Conservation (phyloP, 1,140 invertebrate species). For the Caenorhabditis latens region DNA sequence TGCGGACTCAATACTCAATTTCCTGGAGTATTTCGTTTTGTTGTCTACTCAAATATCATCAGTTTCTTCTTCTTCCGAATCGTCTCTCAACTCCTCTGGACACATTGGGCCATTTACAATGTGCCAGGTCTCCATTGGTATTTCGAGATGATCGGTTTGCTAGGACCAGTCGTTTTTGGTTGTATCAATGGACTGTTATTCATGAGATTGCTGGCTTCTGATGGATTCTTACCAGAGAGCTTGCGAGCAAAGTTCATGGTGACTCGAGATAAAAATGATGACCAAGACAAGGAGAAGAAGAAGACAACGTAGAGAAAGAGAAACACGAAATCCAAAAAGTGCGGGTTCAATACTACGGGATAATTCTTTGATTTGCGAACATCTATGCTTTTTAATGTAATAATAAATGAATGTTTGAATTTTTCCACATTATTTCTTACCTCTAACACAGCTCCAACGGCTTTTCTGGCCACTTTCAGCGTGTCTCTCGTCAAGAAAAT, state of each 20-base stretch:
- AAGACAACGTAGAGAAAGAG: background rate
- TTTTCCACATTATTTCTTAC: background rate
- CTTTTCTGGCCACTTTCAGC: constrained; percentile 29
- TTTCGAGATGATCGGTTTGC: constrained; percentile 60
- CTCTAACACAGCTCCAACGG: background rate
- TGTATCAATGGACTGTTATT: constrained; percentile 70
- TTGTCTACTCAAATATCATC: constrained; percentile 67
- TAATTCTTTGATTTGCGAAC: too few relatives aligned
- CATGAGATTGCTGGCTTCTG: constrained; percentile 68
- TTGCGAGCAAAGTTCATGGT: constrained; percentile 15
- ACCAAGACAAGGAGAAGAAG: constrained; percentile 56
- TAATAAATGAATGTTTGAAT: background rate
- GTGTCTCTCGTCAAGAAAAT: constrained; percentile 27
- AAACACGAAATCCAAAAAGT: background rate
- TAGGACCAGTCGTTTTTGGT: constrained; percentile 69
- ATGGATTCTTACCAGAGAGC: constrained; percentile 69
- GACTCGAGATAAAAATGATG: constrained; percentile 8
- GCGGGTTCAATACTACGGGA: background rate
- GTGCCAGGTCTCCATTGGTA: constrained; percentile 42
- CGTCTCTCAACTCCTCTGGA: constrained; percentile 35
- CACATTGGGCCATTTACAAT: constrained; percentile 40
- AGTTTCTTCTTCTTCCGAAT: constrained; percentile 70
- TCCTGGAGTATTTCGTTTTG: constrained; percentile 55
- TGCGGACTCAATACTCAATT: constrained; percentile 54
- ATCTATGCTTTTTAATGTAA: too few relatives aligned